Conservation (phyloP, 2,113 vertebrate genomes). For the Rhynchomys soricoides region DNA sequence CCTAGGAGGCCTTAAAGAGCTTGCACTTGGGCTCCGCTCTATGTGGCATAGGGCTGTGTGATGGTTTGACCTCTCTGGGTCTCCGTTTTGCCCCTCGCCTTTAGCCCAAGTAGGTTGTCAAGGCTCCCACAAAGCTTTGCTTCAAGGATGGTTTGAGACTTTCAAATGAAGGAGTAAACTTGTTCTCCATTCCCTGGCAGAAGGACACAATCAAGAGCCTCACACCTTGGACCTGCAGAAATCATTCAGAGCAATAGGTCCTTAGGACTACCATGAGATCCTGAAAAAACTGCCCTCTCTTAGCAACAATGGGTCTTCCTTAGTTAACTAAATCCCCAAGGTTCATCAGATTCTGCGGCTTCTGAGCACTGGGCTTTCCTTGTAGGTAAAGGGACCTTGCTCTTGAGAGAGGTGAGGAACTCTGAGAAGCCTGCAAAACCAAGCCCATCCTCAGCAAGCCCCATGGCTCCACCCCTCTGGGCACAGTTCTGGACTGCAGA, state of each 20-base stretch:
- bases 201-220: neutral
- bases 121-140: neutral
- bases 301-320: neutral
- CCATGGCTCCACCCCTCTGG: neutral
- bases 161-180: neutral
- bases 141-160: neutral
- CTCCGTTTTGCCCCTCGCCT: neutral
- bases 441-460: neutral
- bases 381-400: rapidly evolving
- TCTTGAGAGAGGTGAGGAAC: neutral
- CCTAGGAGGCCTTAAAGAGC: neutral
- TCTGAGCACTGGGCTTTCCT: neutral
- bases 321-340: neutral
- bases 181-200: no score
- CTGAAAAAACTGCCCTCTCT: no score
- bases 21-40: rapidly evolving
- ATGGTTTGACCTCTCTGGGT: neutral
- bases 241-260: neutral
- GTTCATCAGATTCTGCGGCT: neutral
- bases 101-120: neutral
- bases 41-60: neutral
- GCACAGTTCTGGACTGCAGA: neutral
- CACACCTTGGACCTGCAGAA: neutral
- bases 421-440: rapidly evolving
- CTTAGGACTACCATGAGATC: neutral